Evolutionary conservation across 2,113 vertebrate genomes (phyloP).

Genomic region (Hippotragus niger): DNA sequence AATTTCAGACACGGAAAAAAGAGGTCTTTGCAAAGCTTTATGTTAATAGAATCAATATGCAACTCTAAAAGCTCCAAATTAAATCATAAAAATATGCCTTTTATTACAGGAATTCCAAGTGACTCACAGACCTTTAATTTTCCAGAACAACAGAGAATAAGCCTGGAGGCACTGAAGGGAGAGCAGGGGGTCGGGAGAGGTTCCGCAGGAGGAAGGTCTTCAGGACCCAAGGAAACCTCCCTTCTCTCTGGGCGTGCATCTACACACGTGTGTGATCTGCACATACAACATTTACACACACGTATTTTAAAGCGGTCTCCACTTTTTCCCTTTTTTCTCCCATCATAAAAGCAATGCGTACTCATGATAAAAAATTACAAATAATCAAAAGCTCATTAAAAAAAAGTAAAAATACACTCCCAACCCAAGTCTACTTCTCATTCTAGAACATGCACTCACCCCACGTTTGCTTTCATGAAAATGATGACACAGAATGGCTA

Average conservation of each 20-base stretch:
- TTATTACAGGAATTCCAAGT: not conserved
- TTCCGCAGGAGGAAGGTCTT: accelerated
- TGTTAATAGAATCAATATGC: not conserved
- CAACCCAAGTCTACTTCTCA: not conserved
- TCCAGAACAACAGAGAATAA: not conserved
- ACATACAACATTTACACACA: accelerated
- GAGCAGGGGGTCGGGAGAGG: not conserved
- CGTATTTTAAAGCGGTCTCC: not conserved
- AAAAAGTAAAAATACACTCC: not conserved
- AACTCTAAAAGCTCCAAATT: not conserved
- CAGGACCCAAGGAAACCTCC: not conserved
- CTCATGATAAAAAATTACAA: not conserved
- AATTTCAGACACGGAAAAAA: not conserved
- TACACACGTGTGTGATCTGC: not conserved
- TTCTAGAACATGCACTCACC: not conserved
- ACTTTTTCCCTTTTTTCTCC: not conserved
- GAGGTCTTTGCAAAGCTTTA: not conserved
- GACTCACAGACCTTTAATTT: not conserved
- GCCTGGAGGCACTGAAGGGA: not conserved
- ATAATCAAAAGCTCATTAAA: not conserved
- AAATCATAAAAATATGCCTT: not conserved
- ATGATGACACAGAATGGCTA: not conserved
- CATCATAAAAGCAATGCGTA: not conserved
- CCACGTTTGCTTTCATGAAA: not conserved
- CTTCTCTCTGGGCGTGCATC: accelerated